These are phyloP conservation scores for Cyprinella venusta DNA, from an alignment of 2,797 vertebrate genomes.

Conservation along the genomic window DNA sequence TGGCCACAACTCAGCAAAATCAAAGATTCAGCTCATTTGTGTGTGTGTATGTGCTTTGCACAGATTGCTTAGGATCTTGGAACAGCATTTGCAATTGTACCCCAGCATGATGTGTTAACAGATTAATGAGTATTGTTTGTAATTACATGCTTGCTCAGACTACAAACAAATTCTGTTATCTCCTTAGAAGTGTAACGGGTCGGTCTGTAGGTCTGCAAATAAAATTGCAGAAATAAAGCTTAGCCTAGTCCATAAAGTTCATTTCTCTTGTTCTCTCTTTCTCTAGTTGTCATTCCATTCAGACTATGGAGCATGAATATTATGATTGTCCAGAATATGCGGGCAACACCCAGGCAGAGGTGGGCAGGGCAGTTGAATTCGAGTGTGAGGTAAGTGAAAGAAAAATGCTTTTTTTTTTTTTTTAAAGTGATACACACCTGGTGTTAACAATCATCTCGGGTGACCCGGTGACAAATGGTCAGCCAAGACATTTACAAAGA, in stretches of 20 bases:
- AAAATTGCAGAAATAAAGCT: background rate
- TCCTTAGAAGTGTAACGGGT: background rate
- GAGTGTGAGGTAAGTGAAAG: slow-evolving; percentile 91
- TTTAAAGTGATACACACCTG: background rate
- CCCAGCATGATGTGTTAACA: slow-evolving; percentile 34
- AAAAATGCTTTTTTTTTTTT: slow-evolving; percentile 9
- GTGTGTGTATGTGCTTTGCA: background rate
- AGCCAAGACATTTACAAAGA: background rate
- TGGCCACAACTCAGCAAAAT: background rate
- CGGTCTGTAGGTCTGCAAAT: background rate
- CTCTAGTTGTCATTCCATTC: slow-evolving; percentile 92
- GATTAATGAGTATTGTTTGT: slow-evolving; percentile 38
- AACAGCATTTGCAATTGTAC: slow-evolving; percentile 16
- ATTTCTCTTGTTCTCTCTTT: slow-evolving; percentile 1
- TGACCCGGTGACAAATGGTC: background rate
- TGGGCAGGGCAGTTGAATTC: slow-evolving; percentile 89
- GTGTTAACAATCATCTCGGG: background rate
- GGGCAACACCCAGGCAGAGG: slow-evolving; percentile 84
- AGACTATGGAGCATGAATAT: slow-evolving; percentile 91
- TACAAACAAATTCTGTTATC: slow-evolving; percentile 26
- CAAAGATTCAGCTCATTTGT: slow-evolving; percentile 19
- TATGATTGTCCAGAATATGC: slow-evolving; percentile 94
- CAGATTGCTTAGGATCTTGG: slow-evolving; percentile 20
- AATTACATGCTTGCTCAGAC: background rate
- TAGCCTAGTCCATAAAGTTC: background rate